Base-by-base conservation (phyloP, 2,113 vertebrate species). In the Pleuronectes platessa region DNA sequence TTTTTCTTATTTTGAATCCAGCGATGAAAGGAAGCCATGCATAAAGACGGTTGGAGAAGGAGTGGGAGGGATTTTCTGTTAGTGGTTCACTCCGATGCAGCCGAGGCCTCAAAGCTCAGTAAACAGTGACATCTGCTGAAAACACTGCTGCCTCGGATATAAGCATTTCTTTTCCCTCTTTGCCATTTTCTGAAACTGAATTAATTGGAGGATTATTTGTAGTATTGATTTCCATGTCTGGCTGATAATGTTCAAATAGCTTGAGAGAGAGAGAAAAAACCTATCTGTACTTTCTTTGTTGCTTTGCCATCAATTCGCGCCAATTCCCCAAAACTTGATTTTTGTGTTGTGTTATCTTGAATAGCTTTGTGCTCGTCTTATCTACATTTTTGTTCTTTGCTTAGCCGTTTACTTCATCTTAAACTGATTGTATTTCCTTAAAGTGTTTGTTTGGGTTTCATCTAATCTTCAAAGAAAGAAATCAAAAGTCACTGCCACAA, bases 41-140 rank as follows among this genome's bases (percentile, higher is more conserved):
- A 69, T 68, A 53, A 70, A 76, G 61, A 71, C 21, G 45, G 37
- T 37, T 0, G 11, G 70, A 20, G 64, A 58, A 42, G 2, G 18
- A 69, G 53, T 6, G 26, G 70, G 47, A 60, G 76, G 24, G 61
- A 62, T 26, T 45, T 24, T 76, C 49, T 9, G 68, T 74, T 1
- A 12, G 64, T 1, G 31, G 6, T 76, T 66, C 62, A 13, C 51
- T 66, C 35, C 15, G 59, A 70, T 12, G 62, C 68, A 54, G 65
- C 23, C 12, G 13, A 56, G 70, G 70, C 67, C 61, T 59, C 42
- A 56, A 51, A 86, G 84, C 79, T 73, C 87, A 88, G 82, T 58
- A 78, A 88, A 90, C 87, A 85, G 79, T 88, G 87, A 91, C 91
- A 92, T 91, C 90, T 90, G 81, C 80, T 90, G 88, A 86, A 82